Base-by-base conservation (phyloP, 2,888 invertebrate genomes). In the Troilus luridus region DNA sequence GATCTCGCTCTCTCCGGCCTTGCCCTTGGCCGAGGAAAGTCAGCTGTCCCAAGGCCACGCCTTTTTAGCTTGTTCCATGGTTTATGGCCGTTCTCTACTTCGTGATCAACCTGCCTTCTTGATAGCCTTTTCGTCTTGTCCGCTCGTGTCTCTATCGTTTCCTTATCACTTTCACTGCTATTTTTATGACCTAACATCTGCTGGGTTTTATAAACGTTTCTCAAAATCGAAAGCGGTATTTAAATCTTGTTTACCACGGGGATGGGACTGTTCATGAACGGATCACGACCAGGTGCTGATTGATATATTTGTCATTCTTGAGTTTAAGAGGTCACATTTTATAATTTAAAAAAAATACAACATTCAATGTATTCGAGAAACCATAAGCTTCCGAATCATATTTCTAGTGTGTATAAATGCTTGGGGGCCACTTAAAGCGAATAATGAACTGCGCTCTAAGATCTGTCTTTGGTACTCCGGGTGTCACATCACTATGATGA, bases 1-100 rank as follows among this genome's bases (percentile, higher is more conserved):
- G 56, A 85, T 54, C 56, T 56, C 85, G 85, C 85, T 85, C 85
- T 85, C 85, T 85, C 85, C 85, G 85, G 85, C 85, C 85, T 85
- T 85, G 85, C 85, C 85, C 85, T 85, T 54, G 56, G 56, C 85
- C n/a, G 56, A 58, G 56, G 85, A 85, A 85, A 85, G 85, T 56
- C 54, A 54, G 56, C 85, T 27, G 85, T 85, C 85, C 56, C 72
- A 85, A 85, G 85, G 85, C 85, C 85, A 58, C 85, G 54, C 85
- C 85, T 85, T 56, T 56, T 54, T 56, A 56, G 56, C 41, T 21
- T 11, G 85, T 56, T n/a, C 56, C 6, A 85, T 85, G 85, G 21
- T 85, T 58, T 85, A 85, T 85, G n/a, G 56, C 56, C 85, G n/a
- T 58, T 85, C n/a, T 41, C 56, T 85, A 19, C 85, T 56, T 85